Base-by-base conservation (phyloP, 1,140 invertebrate species). In the Luehdorfia chinensis region DNA sequence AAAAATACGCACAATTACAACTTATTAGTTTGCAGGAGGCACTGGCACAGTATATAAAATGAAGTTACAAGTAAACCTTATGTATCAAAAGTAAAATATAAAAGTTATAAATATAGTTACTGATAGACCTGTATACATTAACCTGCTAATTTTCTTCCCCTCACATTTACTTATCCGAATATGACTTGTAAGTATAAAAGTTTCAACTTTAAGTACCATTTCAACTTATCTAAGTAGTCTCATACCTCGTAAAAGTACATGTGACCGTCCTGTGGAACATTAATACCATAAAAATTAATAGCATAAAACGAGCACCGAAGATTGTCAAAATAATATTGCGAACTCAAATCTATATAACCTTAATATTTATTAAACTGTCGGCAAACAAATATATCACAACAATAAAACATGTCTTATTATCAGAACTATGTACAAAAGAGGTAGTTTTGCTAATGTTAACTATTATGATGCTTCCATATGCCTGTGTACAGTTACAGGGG, bases 401-500 rank as follows among this genome's bases (percentile, higher is more conserved):
- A 54, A 27, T 32, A 18, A 43, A 54, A 13, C 25, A 21, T 16
- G 31, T 13, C 21, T 32, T 31, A 46, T 23, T 55, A 28, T 34
- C 39, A 43, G 39, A 9, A 41, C 32, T 74, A 69, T 76, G 39
- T 77, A 78, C 68, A 77, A 9, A 56, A 57, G 77, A 84, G 78
- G 80, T 83, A 83, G 77, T 61, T 73, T 55, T 54, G 48, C 34
- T 52, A 18, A 47, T 50, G 50, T 55, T 49, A 37, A 47, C 23
- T 48, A 55, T 69, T 88, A 87, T 34, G 88, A 88, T 12, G 91
- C 90, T 77, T 94, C 93, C 92, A 94, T 93, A 64, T 94, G 90
- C 57, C 92, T 89, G 77, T 97, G 96, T 31, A 97, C 95, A 21
- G 94, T 96, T 12, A 96, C 96, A 27, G 95, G 94, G 8, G 94